phyloP scores from a whole-genome alignment of 92 coral and sea anemone genomes.

The Siderastrea siderea region DNA sequence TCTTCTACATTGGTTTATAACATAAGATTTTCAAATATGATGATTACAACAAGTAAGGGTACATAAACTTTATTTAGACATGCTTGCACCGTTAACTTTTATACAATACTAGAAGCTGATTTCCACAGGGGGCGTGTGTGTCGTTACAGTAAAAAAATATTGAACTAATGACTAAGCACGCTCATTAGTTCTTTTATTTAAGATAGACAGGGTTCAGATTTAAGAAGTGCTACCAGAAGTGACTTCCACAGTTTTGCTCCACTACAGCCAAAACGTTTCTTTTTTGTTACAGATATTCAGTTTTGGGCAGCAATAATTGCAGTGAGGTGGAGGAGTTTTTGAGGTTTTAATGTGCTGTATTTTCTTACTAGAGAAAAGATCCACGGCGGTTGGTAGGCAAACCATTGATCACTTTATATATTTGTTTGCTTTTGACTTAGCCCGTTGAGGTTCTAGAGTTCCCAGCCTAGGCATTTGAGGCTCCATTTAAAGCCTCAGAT shows the following conservation, averaged over 20 bases:
- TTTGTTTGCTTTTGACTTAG: background rate
- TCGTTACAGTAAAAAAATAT: no score
- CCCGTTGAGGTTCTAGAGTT: background rate
- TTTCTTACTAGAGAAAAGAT: conserved; percentile 12
- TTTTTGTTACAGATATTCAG: background rate
- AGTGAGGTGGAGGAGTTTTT: conserved; percentile 36
- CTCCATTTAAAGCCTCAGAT: background rate
- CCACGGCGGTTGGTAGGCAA: background rate
- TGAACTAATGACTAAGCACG: background rate
- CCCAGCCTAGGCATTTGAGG: background rate
- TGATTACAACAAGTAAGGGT: no score
- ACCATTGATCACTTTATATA: conserved; percentile 9
- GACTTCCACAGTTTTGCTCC: conserved; percentile 11
- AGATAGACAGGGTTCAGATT: background rate
- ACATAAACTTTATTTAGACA: no score
- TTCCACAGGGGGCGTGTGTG: no score
- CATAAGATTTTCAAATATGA: no score
- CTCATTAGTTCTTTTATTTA: background rate
- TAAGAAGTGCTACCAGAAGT: background rate
- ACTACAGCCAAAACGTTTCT: background rate
- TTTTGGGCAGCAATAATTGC: background rate
- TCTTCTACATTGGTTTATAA: no score
- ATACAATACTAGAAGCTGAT: no score
- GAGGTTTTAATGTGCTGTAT: conserved; percentile 32
- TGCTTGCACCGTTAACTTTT: no score